phyloP scores from a whole-genome alignment of 2,113 vertebrate genomes.

The Illadopsis cleaveri region DNA sequence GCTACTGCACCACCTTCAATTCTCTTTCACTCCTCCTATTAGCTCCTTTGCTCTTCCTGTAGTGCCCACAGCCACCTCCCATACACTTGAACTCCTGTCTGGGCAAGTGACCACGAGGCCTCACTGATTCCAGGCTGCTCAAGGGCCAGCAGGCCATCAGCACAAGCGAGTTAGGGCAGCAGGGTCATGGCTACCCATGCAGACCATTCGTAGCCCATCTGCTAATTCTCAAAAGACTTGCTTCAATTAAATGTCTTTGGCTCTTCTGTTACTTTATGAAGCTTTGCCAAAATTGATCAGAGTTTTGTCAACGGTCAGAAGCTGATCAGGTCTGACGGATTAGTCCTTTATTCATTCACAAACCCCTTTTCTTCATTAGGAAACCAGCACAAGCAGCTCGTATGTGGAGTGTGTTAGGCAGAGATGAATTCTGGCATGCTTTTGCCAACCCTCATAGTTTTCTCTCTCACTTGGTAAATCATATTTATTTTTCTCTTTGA shows the following conservation, averaged over 20 bases:
- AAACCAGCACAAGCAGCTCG: background rate
- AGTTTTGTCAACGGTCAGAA: background rate
- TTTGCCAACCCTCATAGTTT: background rate
- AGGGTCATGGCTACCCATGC: background rate
- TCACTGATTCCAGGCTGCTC: background rate
- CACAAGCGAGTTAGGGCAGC: background rate
- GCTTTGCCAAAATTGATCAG: background rate
- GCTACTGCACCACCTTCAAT: background rate
- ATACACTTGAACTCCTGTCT: background rate
- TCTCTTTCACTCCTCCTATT: accelerated
- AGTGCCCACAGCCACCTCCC: no score
- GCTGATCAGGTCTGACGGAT: background rate
- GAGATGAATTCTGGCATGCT: background rate
- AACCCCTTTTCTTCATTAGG: background rate
- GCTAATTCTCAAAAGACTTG: background rate
- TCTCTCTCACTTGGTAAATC: background rate
- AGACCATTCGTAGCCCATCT: background rate
- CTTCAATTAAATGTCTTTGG: background rate
- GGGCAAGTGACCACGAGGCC: background rate
- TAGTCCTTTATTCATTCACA: background rate
- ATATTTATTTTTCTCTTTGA: background rate
- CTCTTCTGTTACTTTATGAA: background rate
- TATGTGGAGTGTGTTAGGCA: background rate
- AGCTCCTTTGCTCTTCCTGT: background rate
- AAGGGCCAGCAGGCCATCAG: background rate